Evolutionary conservation across 2,797 vertebrate genomes (phyloP), one percentile per base, ranked within the genome.

Genomic region (Crocidura indochinensis): DNA sequence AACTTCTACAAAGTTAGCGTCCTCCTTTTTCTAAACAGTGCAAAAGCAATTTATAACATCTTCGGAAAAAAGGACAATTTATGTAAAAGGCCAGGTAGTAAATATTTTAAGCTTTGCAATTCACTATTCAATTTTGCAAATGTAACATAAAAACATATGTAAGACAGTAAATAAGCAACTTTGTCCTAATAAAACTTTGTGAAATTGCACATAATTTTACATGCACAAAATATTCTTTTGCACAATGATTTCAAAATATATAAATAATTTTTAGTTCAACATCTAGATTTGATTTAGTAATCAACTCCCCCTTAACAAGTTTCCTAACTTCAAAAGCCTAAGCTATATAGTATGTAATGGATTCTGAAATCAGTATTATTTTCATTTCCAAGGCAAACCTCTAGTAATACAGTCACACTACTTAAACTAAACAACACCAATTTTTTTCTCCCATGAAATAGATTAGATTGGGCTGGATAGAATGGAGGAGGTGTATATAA

Each of bases 181-280:
- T 71, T 78, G 20, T 91, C 92, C 46, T 76, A 91, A 91, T 89
- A 92, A 91, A 94, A 92, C 47, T 91, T 92, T 87, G 88, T 64
- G 49, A 73, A 95, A 91, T 84, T 89, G 84, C 73, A 85, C 65
- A 4, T 79, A 86, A 73, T 80, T 94, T 56, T 65, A 77, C 6
- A 72, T 71, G 10, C 53, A 85, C 31, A 87, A 90, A 92, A 84
- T 85, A 84, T 47, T 81, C 51, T 27, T 68, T 72, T 82, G 15
- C 20, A n/a, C 53, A 87, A 87, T 31, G n/a, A 72, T 62, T 91
- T 88, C 64, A 90, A 94, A 92, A 85, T 87, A 20, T 27, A 94
- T 74, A 84, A 84, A 27, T 46, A 10, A 72, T 76, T 82, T 60
- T 69, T 78, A 60, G 46, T 7, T 86, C 65, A 77, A 3, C 8